Evolutionary conservation across 2,113 vertebrate genomes (phyloP), one percentile per base, ranked within the genome.

Genomic region (Dipodomys stephensi): DNA sequence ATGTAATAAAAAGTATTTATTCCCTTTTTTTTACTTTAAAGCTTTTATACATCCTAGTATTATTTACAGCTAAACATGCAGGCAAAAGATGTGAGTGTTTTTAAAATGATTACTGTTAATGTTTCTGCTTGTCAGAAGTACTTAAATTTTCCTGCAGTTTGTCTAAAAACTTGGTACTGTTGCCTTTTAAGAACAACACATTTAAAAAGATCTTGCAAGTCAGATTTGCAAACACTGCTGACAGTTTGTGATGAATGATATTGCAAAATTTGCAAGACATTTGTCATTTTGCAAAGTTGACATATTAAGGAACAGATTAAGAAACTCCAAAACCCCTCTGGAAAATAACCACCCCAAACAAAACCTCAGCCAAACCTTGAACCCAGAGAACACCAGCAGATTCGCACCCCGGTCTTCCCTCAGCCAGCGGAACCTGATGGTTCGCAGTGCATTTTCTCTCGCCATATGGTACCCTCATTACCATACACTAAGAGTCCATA

Each of bases 391-490:
- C 94, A 92, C 30, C 95, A 96, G 95, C 91, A 80, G 74, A 62
- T 96, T 97, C 96, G 93, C 92, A 97, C 91, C 90, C 98, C 91
- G 93, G 97, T 98, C 98, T 97, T 97, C 98, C 96, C 97, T 97
- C 97, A 98, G 95, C 97, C 97, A 95, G 97, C 94, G 95, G 97
- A 98, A 97, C 97, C 98, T 98, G 97, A 98, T 98, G 98, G 98
- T 98, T 98, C 98, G 97, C 98, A 91, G 93, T 97, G 98, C 98
- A 96, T 98, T 98, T 98, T 98, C 98, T 97, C 97, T 97, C 98
- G 97, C 98, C 98, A 98, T 98, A 98, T 98, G 98, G 98, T 97
- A 98, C 97, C 97, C 98, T 98, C 98, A 98, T 98, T 98, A 98
- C 97, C 98, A 98, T 98, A 98, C 97, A 98, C 98, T 98, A 98